These are phyloP conservation scores for Odontocerum albicorne DNA, from an alignment of 2,888 invertebrate species.

Conservation along the genomic window DNA sequence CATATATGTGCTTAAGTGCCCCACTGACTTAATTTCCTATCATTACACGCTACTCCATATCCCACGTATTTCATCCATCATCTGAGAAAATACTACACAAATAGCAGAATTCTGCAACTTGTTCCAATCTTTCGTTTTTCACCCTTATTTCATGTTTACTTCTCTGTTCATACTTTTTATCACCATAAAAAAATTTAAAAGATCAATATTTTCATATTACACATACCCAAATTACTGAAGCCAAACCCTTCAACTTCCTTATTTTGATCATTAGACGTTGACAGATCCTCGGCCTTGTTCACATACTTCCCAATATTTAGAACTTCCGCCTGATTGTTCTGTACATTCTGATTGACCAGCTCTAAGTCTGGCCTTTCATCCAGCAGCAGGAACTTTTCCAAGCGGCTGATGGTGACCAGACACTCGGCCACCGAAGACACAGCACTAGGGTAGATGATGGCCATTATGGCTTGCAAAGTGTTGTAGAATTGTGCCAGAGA, in stretches of 20 bases:
- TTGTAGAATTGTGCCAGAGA: constrained; percentile 67
- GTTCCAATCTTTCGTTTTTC: no score
- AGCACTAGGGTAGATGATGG: constrained; percentile 63
- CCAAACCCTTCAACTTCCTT: constrained; percentile 7
- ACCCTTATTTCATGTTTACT: no score
- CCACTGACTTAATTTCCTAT: no score
- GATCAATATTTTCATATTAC: no score
- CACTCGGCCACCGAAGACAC: constrained; percentile 63
- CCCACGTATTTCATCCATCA: no score
- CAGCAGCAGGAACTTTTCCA: constrained; percentile 58
- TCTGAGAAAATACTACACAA: no score
- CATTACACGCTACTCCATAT: no score
- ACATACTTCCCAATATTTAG: constrained; percentile 5
- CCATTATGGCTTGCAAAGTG: constrained; percentile 62
- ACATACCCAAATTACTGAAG: constrained; percentile 7
- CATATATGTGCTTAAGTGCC: no score
- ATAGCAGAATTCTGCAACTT: no score
- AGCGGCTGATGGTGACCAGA: constrained; percentile 60
- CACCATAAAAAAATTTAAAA: no score
- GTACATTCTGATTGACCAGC: constrained; percentile 4
- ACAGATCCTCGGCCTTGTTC: not conserved
- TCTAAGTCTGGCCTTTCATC: constrained; percentile 42
- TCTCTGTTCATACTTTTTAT: no score
- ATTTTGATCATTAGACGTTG: not conserved
- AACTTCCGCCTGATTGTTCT: not conserved